Percentiles rank a stretch among this genome's conserved stretches.
Conservation (phyloP, 1,140 invertebrate genomes). For the Sinonovacula constricta region DNA sequence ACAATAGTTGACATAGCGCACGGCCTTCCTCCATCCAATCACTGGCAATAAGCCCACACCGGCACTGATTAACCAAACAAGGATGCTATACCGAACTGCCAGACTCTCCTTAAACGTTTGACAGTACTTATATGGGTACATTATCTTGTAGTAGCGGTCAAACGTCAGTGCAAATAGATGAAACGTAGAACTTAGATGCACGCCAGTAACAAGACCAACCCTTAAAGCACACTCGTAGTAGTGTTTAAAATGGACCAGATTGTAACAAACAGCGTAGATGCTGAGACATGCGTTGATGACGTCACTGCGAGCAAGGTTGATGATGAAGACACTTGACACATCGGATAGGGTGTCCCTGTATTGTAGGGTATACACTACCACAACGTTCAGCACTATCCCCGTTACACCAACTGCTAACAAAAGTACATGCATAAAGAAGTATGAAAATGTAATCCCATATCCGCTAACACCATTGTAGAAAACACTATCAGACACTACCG, state of each 20-base stretch:
- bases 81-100: neutral
- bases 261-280: constrained; percentile 10
- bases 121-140: constrained; percentile 13
- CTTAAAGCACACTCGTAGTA: constrained; percentile 31
- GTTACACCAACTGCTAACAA: neutral
- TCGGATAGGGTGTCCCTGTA: neutral
- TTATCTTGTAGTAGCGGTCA: constrained; percentile 19
- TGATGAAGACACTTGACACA: constrained; percentile 27
- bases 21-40: neutral
- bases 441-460: constrained; percentile 16
- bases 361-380: neutral
- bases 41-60: neutral
- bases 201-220: constrained; percentile 2
- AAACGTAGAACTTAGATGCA: neutral
- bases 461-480: constrained; percentile 15
- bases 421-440: neutral
- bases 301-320: constrained; percentile 7
- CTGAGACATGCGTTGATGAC: constrained; percentile 5
- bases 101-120: neutral
- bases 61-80: neutral
- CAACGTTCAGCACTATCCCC: constrained; percentile 2
- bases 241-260: constrained; percentile 26
- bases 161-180: constrained; percentile 12
- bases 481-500: too few species aligned
- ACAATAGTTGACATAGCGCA: neutral